Base-by-base conservation (phyloP, 2,888 invertebrate species). In the Anagyrus pseudococci region DNA sequence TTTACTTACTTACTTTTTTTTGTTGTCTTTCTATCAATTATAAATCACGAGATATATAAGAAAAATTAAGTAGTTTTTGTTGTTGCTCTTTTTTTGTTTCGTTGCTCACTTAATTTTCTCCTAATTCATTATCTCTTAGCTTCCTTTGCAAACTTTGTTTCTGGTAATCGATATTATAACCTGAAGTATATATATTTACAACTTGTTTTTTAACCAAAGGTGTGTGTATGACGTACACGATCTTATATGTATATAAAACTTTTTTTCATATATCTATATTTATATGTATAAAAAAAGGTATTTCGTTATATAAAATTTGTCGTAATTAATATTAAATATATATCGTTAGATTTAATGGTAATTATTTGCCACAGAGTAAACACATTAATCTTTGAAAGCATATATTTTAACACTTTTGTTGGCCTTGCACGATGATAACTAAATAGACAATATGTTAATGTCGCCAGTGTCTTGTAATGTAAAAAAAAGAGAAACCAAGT, bases 321-420 rank as follows among this genome's bases (percentile, higher is more conserved):
- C 54, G 61, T 61, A 61, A 60, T 57, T 54, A 37, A 17, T n/a
- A n/a, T n/a, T n/a, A n/a, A n/a, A n/a, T n/a, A n/a, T n/a, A n/a
- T n/a, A n/a, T n/a, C n/a, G 53, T 60, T 66, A 66, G 65, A 43
- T 66, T 66, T 58, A 55, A 55, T 58, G 44, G 62, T 62, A 66
- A 65, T 40, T 53, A 43, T 60, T 61, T n/a, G n/a, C n/a, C n/a
- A n/a, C n/a, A n/a, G n/a, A n/a, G n/a, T n/a, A n/a, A n/a, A n/a
- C n/a, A n/a, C n/a, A n/a, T n/a, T n/a, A n/a, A n/a, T n/a, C n/a
- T n/a, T 52, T 62, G 46, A 48, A 6, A 26, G 17, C 4, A 46
- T 1, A 7, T 58, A 63, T n/a, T 10, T 25, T 63, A 58, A 62
- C 62, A 62, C 53, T 52, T 52, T 29, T 48, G 33, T 62, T 66